Conservation (phyloP, 2,113 vertebrate species). For the Casuarius casuarius region DNA sequence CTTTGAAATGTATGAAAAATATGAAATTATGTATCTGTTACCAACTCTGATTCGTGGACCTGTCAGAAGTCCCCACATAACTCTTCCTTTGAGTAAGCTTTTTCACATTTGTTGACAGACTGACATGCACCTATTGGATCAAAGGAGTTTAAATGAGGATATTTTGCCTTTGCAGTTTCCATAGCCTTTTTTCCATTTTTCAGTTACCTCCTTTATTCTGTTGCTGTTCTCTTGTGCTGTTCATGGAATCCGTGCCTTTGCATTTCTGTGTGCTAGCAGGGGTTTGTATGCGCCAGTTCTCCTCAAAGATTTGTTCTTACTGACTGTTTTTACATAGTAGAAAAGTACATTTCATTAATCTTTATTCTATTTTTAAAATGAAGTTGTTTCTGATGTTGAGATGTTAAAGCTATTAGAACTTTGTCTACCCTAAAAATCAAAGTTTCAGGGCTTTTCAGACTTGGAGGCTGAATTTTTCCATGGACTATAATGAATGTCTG, state of each 20-base stretch:
- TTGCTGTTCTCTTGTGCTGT: neutral
- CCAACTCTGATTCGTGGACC: neutral
- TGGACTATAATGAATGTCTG: neutral
- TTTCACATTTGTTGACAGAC: neutral
- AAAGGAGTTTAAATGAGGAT: neutral
- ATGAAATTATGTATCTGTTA: neutral
- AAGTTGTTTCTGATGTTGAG: neutral
- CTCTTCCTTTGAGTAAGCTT: neutral
- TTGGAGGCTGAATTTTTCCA: neutral
- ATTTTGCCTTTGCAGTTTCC: neutral
- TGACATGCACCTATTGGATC: neutral
- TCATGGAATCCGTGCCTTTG: neutral
- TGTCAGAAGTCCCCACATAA: neutral
- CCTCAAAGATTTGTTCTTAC: neutral
- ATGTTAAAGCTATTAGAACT: neutral
- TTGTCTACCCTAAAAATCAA: neutral
- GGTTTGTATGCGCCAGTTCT: neutral
- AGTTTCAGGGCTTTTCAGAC: neutral
- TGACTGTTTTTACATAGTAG: too few species aligned
- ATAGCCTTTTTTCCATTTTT: neutral
- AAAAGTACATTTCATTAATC: neutral
- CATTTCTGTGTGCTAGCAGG: neutral
- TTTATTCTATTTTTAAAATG: neutral
- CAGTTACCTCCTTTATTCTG: neutral
- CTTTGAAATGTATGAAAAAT: neutral